Conservation (phyloP, 2,797 vertebrate species). For the Tangara arthus region DNA sequence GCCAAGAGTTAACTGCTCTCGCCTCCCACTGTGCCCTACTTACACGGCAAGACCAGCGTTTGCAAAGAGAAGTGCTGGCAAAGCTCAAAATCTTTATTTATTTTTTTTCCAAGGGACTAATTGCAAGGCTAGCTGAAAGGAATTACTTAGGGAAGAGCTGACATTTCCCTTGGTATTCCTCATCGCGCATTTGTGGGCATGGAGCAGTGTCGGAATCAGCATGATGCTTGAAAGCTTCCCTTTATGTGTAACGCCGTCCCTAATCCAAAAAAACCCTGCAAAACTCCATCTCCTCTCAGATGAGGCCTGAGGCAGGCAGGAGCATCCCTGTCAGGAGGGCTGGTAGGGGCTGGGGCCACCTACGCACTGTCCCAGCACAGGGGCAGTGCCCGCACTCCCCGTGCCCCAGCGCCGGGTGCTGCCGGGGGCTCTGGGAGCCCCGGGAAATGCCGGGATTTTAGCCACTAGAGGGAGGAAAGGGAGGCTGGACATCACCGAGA, state of each 20-base stretch:
- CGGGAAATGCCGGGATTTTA: background rate
- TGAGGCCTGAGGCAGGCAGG: background rate
- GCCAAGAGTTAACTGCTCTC: background rate
- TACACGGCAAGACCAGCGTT: background rate
- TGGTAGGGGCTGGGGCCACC: background rate
- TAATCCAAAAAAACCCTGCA: background rate
- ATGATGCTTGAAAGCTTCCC: background rate
- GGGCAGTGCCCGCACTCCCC: rapidly evolving
- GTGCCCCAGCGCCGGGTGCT: background rate
- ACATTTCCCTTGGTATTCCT: background rate
- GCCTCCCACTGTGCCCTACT: background rate
- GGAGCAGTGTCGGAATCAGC: background rate
- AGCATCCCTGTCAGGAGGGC: background rate
- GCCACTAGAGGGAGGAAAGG: background rate
- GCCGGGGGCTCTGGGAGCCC: background rate
- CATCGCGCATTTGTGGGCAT: background rate
- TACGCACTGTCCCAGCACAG: rapidly evolving
- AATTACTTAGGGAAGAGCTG: background rate
- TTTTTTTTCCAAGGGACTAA: background rate
- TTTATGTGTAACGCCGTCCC: rapidly evolving
- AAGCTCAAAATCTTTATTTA: background rate
- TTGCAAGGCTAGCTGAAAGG: background rate
- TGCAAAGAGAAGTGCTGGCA: background rate
- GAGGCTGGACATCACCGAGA: rapidly evolving
- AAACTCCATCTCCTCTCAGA: background rate